These are phyloP conservation scores for Pogonomyrmex barbatus DNA, from an alignment of 1,140 invertebrate species.

Conservation along the genomic window DNA sequence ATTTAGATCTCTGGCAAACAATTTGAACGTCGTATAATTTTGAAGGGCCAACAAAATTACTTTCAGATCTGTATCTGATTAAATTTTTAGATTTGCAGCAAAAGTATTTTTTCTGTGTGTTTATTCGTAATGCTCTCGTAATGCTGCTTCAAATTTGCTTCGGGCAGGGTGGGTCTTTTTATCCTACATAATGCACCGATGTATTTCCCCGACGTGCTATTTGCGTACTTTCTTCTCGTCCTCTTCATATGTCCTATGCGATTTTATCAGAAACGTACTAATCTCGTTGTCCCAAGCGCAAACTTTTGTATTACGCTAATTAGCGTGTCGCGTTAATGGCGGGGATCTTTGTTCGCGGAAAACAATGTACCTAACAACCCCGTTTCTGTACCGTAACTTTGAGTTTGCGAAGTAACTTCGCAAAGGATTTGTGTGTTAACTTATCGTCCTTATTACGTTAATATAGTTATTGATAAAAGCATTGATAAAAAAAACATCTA, in stretches of 20 bases:
- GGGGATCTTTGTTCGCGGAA: background rate
- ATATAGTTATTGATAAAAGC: background rate
- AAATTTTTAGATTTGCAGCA: no score
- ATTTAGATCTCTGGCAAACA: no score
- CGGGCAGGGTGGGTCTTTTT: background rate
- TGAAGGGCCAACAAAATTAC: no score
- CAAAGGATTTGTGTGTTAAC: background rate
- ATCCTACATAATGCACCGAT: background rate
- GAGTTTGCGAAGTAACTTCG: background rate
- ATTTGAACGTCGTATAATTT: no score
- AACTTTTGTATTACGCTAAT: conserved; percentile 42
- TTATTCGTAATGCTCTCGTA: conserved; percentile 18
- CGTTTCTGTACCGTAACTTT: background rate
- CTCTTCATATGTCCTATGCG: background rate
- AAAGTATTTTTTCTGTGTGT: background rate
- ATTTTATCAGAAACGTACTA: conserved; percentile 19
- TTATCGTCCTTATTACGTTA: conserved; percentile 1
- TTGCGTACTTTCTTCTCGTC: conserved; percentile 37
- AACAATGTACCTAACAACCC: conserved; percentile 10
- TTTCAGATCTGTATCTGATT: no score
- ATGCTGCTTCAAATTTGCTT: conserved; percentile 44
- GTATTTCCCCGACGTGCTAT: conserved; percentile 5
- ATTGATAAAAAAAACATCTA: no score
- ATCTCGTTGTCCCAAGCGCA: background rate
- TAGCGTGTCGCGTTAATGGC: conserved; percentile 7